Conservation (phyloP, 2,888 invertebrate genomes). For the Phengaris alcon region DNA sequence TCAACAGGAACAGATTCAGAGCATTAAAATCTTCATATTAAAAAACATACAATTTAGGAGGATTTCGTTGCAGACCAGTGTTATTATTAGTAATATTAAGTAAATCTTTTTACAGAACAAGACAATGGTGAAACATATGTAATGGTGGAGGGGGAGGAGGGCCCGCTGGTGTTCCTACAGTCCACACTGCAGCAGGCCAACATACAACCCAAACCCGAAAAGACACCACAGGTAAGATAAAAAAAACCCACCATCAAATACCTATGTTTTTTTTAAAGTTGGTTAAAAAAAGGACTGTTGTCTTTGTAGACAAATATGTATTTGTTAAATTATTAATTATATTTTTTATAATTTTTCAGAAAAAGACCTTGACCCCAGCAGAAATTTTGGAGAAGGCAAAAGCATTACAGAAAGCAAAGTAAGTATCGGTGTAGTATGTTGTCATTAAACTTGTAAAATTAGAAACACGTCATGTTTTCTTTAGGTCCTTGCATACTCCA, state of each 20-base stretch:
- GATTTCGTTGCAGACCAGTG: no score
- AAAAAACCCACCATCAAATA: no score
- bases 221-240: slow-evolving; percentile 1
- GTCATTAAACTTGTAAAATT: slow-evolving; percentile 5
- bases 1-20: no score
- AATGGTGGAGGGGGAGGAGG: slow-evolving; percentile 54
- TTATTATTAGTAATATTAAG: no score
- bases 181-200: slow-evolving; percentile 39
- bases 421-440: slow-evolving; percentile 36
- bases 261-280: no score
- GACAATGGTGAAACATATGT: slow-evolving; percentile 55
- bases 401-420: slow-evolving; percentile 61
- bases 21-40: no score
- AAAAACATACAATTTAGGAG: no score
- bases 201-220: slow-evolving; percentile 29
- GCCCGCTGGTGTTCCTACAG: slow-evolving; percentile 53
- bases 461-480: no score
- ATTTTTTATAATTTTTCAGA: slow-evolving; percentile 6
- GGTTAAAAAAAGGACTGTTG: no score
- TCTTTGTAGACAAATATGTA: no score
- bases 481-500: no score
- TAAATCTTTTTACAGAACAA: slow-evolving; percentile 42
- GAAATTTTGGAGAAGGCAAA: slow-evolving; percentile 63
- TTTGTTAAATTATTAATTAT: neutral
- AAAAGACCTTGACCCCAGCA: slow-evolving; percentile 44